phyloP scores from a whole-genome alignment of 2,888 invertebrate genomes.

The Zygothrica quintamaculata region DNA sequence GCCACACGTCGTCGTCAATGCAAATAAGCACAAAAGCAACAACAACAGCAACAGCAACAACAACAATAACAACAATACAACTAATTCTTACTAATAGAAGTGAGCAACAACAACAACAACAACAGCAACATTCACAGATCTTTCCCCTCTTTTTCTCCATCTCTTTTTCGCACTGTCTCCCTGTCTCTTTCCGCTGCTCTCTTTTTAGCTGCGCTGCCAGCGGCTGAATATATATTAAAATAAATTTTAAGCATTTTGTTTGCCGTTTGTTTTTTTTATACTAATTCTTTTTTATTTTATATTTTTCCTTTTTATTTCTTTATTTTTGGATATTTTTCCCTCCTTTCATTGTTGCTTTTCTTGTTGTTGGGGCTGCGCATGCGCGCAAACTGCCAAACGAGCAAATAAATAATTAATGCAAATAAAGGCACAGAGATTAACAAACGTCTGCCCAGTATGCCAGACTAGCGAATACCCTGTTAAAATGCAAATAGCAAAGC shows the following conservation, averaged over 20 bases:
- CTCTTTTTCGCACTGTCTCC: conserved; percentile 15
- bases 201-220: no score
- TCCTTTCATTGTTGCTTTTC: conserved; percentile 3
- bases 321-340: conserved; percentile 22
- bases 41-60: conserved; percentile 33
- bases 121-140: conserved; percentile 45
- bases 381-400: conserved; percentile 78
- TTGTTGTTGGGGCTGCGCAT: conserved; percentile 70
- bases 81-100: no score
- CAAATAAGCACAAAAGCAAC: conserved; percentile 46
- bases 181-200: conserved; percentile 9
- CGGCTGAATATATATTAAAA: conserved; percentile 64
- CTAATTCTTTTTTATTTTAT: conserved; percentile 13
- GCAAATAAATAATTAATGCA: conserved; percentile 80
- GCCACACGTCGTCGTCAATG: conserved; percentile 70
- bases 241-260: conserved; percentile 70
- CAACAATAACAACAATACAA: conserved; percentile 5
- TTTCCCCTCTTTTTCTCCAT: neutral
- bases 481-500: no score
- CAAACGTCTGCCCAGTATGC: conserved; percentile 1
- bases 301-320: conserved; percentile 39
- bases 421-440: conserved; percentile 60
- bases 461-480: conserved; percentile 28
- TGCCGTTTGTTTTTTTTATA: conserved; percentile 32
- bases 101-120: conserved; percentile 63